Percentiles rank a stretch among this genome's conserved stretches.
Evolutionary conservation across 2,113 vertebrate genomes (phyloP).

Genomic region (Pardalotus punctatus): DNA sequence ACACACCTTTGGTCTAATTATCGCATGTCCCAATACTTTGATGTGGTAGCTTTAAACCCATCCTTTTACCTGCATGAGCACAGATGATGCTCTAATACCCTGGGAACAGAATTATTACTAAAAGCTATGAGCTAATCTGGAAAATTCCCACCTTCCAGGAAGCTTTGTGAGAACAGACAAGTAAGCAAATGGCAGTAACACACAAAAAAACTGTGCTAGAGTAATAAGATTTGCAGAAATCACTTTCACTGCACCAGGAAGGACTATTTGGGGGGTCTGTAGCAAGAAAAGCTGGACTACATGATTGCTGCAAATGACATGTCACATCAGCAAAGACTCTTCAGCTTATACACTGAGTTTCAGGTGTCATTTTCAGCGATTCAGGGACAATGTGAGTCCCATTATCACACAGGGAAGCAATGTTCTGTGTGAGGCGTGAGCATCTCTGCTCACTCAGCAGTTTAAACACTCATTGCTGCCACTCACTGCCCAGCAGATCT

Average conservation of each 20-base stretch:
- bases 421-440: not conserved
- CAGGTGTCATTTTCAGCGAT: not conserved
- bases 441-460: not conserved
- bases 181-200: not conserved
- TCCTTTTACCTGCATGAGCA: not conserved
- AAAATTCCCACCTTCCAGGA: not conserved
- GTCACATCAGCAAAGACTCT: not conserved
- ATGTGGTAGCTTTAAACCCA: not conserved
- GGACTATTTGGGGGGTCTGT: not conserved
- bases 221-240: not conserved
- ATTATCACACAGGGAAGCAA: rapidly evolving
- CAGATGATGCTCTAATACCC: not conserved
- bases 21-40: not conserved
- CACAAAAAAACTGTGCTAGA: not conserved
- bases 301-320: not conserved
- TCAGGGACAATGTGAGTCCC: not conserved
- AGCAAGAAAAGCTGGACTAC: not conserved
- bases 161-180: not conserved
- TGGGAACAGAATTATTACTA: not conserved
- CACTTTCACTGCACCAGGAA: not conserved
- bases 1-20: not conserved
- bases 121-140: not conserved
- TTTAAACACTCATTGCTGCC: not conserved
- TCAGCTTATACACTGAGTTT: not conserved
- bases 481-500: not conserved